Evolutionary conservation across 2,888 invertebrate genomes (phyloP), one percentile per base, ranked within the genome.

Genomic region (Exephanes ischioxanthus): DNA sequence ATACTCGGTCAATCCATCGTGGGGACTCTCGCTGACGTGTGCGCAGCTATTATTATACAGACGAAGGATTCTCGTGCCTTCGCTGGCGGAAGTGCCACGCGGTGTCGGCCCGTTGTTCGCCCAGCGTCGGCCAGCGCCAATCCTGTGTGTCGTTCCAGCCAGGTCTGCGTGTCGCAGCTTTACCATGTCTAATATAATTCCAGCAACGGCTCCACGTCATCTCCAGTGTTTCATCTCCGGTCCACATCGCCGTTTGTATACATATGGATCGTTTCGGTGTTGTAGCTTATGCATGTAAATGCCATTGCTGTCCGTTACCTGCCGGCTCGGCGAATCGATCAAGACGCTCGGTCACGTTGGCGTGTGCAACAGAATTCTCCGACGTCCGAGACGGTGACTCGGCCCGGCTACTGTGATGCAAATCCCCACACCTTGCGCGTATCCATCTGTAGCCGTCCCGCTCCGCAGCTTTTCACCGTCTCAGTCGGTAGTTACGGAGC

Each of bases 401-500:
- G 3, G 16, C 58, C 11, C 9, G 16, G 58, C 26, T 58, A 26
- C 73, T 30, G 61, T 61, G 41, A 41, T 58, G 61, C 61, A 48
- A 48, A 55, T 22, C 26, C 61, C 58, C 14, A 48, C 67, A 67
- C 66, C 76, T 53, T 55, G 55, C 53, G 26, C 16, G 30, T 16
- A 26, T 30, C 30, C 30, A 30, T 68, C 26, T 33, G 33, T 41
- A 33, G 66, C 66, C 22, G 14, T 55, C 22, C 11, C 16, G 19
- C 55, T 55, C 3, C 9, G 22, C 11, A 61, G 61, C 61, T 61
- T 30, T 61, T 58, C 73, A 3, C 48, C 73, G 55, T 68, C 67
- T 58, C 67, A 41, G 58, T 68, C 77, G 55, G 45, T n/a, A 55
- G 55, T 78, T 78, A 78, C 77, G 45, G 19, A n/a, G 41, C 41